Base-by-base conservation (phyloP, 2,888 invertebrate genomes). In the Catocala sponsa region DNA sequence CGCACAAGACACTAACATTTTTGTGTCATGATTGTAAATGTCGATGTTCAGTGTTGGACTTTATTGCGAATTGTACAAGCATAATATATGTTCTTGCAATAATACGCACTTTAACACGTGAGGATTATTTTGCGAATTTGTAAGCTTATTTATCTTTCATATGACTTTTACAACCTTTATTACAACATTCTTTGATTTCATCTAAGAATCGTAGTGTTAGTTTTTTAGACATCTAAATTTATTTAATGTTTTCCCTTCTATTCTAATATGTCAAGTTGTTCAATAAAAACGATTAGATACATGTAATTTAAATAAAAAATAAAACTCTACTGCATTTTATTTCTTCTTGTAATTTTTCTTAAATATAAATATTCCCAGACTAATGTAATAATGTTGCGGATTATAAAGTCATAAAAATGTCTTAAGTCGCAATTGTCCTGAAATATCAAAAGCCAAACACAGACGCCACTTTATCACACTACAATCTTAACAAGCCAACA, bases 401-500 rank as follows among this genome's bases (percentile, higher is more conserved):
- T 25, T 25, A 25, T 25, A 25, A 25, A 25, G 25, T 25, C 25
- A 25, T 25, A 25, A 25, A 25, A 25, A 25, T 25, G 25, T 25
- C 25, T 25, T 25, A 25, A 25, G 25, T 25, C 25, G 2, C 25
- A 25, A 38, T 38, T 38, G 15, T 13, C 15, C 15, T 46, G 7
- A 35, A 15, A 50, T 6, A 44, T 6, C 13, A 6, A 13, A n/a
- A 50, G 2, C 50, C 11, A 35, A 50, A 50, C 50, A 33, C 35
- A 48, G 33, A 32, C 48, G 48, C 48, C 35, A 55, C 42, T 15
- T 44, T 13, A 43, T 51, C 33, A 9, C 10, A 50, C 48, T 42
- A 54, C 54, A 54, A 54, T 59, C 59, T 48, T 71, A 75, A 75
- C 75, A 70, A 79, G 68, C 68, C 70, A 76, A 80, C 73, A 74